phyloP scores from a whole-genome alignment of 2,113 vertebrate genomes.

The Chloropsis hardwickii region DNA sequence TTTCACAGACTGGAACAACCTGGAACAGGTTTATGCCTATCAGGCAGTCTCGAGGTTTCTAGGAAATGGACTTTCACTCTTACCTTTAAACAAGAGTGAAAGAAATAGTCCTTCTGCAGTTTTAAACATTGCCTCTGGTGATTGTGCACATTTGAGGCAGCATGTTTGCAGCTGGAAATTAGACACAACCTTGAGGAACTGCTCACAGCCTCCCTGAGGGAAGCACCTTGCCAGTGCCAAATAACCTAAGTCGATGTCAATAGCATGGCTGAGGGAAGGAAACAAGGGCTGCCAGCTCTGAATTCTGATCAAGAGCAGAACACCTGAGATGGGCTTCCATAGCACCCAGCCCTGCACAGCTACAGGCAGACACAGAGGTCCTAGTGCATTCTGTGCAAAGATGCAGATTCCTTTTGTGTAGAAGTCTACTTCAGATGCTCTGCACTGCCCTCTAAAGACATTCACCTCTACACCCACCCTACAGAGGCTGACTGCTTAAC shows the following conservation, averaged over 20 bases:
- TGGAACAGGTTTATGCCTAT: accelerated
- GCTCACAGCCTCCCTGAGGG: neutral
- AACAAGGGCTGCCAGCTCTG: neutral
- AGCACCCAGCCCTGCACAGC: accelerated
- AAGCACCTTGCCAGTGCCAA: neutral
- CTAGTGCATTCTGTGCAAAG: neutral
- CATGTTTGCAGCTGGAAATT: neutral
- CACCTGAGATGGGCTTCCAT: neutral
- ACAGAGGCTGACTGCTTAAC: neutral
- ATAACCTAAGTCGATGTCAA: accelerated
- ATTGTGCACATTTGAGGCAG: neutral
- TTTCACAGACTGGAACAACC: neutral
- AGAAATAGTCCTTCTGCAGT: neutral
- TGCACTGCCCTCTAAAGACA: neutral
- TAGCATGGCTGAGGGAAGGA: neutral
- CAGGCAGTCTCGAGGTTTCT: neutral
- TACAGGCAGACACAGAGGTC: neutral
- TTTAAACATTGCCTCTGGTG: neutral
- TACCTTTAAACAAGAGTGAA: neutral
- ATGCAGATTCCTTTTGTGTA: neutral
- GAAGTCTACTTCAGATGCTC: neutral
- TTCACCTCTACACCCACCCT: neutral
- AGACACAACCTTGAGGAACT: neutral
- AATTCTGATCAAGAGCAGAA: neutral
- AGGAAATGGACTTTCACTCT: neutral